phyloP scores from a whole-genome alignment of 1,140 invertebrate genomes.

The Galendromus occidentalis region DNA sequence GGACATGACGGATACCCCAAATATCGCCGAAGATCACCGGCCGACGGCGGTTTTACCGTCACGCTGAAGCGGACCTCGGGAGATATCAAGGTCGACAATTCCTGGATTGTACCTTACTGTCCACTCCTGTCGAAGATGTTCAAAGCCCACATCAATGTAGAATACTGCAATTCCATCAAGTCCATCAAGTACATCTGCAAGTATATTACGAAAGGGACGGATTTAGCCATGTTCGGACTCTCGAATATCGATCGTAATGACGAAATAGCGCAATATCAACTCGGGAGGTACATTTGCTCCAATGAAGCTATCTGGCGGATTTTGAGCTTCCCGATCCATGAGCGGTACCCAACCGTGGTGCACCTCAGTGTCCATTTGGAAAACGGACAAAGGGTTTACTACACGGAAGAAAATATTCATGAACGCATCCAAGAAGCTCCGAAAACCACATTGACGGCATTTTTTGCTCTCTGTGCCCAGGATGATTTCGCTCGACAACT shows the following conservation, averaged over 20 bases:
- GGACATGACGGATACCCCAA: constrained; percentile 21
- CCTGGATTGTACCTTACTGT: constrained; percentile 20
- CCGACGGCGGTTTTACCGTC: no score
- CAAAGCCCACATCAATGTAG: constrained; percentile 21
- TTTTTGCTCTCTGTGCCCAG: no score
- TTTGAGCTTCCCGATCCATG: constrained; percentile 24
- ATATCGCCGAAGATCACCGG: not conserved
- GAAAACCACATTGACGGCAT: no score
- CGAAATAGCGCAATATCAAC: no score
- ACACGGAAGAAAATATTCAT: constrained; percentile 17
- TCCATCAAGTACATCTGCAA: constrained; percentile 22
- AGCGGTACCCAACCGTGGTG: constrained; percentile 26
- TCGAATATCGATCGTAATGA: no score
- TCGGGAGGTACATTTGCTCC: constrained; percentile 21
- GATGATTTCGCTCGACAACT: no score
- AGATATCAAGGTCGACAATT: constrained; percentile 21
- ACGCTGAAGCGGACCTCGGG: no score
- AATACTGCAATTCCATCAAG: constrained; percentile 17
- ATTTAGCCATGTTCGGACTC: no score
- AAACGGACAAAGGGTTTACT: constrained; percentile 27
- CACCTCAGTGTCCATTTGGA: constrained; percentile 32
- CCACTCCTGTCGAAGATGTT: constrained; percentile 16
- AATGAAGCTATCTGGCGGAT: constrained; percentile 24
- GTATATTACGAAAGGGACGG: constrained; percentile 18
- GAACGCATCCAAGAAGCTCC: no score